phyloP scores from a whole-genome alignment of 2,888 invertebrate genomes.

The Hydraecia micacea region DNA sequence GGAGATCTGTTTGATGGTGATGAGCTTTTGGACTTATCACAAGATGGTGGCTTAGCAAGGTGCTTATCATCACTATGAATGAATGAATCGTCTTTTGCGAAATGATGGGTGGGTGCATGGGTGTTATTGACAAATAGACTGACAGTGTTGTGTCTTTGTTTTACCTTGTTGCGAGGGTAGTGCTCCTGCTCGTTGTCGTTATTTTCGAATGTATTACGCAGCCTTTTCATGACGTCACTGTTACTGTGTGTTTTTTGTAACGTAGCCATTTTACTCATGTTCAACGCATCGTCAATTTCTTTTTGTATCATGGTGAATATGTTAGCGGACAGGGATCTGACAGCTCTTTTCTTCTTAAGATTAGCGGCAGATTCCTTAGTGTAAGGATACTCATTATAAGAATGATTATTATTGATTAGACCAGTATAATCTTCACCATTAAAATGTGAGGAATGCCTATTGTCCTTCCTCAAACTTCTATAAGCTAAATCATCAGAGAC shows the following conservation, averaged over 20 bases:
- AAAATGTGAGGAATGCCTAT: conserved; percentile 89
- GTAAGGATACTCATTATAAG: conserved; percentile 79
- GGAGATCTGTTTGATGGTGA: conserved; percentile 91
- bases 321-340: conserved; percentile 95
- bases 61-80: conserved; percentile 87
- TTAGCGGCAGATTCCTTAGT: conserved; percentile 83
- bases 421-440: conserved; percentile 87
- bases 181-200: conserved; percentile 85
- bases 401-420: conserved; percentile 86
- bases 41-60: conserved; percentile 87
- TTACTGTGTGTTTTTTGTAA: conserved; percentile 92
- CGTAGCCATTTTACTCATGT: conserved; percentile 86
- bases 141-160: conserved; percentile 88
- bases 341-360: conserved; percentile 94
- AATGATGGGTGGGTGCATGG: conserved; percentile 85
- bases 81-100: conserved; percentile 89
- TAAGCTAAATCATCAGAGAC: conserved; percentile 97
- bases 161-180: conserved; percentile 88
- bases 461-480: conserved; percentile 95
- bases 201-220: conserved; percentile 86
- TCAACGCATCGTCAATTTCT: conserved; percentile 91
- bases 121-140: conserved; percentile 88
- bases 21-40: conserved; percentile 89
- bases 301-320: conserved; percentile 94
- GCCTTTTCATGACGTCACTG: conserved; percentile 89